Base-by-base conservation (phyloP, 2,113 vertebrate species). In the Protomyctophum bolini region DNA sequence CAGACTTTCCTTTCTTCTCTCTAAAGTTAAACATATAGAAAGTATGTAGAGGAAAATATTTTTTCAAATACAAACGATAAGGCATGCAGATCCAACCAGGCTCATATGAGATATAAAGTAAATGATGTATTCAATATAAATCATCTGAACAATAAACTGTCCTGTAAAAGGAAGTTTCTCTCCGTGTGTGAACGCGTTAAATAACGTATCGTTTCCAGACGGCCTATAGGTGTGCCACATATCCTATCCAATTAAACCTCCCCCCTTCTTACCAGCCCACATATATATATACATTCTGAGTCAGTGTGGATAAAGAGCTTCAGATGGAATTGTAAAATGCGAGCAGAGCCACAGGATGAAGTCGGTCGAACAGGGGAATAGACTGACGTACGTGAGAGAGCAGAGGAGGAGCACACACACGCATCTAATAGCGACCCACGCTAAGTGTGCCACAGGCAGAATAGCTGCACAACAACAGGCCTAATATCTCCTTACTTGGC, bases 401-500 rank as follows among this genome's bases (percentile, higher is more conserved):
- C 48, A 61, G 57, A 33, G 63, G 64, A 61, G 60, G n/a, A n/a
- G n/a, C n/a, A n/a, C n/a, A n/a, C 33, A 33, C 5, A 58, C 49
- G 70, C 52, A 68, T 15, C 58, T 77, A 63, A 48, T 74, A n/a
- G 61, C 65, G 50, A 66, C 77, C 75, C 58, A 63, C 11, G 33
- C 54, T 68, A 58, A 64, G 8, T 63, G 68, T 59, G 86, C 89
- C 80, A 86, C 80, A 70, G 85, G 85, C 82, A 82, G 72, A 84
- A 77, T 75, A 76, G 66, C 79, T 73, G 67, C 68, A 81, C 63
- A 85, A 76, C 63, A 79, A 88, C 75, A 70, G 71, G 67, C 59
- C 61, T 56, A 73, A 83, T 73, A 82, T 86, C 79, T 66, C 81
- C 70, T 80, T 73, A 76, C 79, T 81, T 70, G 63, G 70, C 64